Percentiles rank a stretch among this genome's conserved stretches.
These are phyloP conservation scores for Frankliniella fusca DNA, from an alignment of 2,888 invertebrate species.

Conservation along the genomic window DNA sequence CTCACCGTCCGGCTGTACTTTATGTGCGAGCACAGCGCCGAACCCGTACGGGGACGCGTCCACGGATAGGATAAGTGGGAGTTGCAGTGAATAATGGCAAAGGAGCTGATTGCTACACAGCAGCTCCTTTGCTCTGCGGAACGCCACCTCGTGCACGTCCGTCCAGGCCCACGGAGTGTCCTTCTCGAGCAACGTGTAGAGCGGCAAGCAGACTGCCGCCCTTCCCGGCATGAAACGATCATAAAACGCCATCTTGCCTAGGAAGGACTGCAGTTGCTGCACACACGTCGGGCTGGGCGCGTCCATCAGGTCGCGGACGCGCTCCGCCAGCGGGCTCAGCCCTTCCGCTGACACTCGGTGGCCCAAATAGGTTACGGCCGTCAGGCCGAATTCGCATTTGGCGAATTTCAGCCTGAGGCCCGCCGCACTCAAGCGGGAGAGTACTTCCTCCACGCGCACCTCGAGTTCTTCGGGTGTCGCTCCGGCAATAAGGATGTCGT, in stretches of 20 bases:
- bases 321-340: neutral
- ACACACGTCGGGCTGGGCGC: neutral
- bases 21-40: slow-evolving; percentile 42
- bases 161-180: slow-evolving; percentile 36
- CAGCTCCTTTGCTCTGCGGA: slow-evolving; percentile 38
- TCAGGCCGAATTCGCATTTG: neutral
- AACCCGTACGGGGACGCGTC: slow-evolving; percentile 40
- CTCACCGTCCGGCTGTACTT: slow-evolving; percentile 40
- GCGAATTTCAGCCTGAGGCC: too few relatives aligned
- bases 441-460: too few relatives aligned
- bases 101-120: slow-evolving; percentile 34
- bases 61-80: slow-evolving; percentile 35
- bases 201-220: neutral
- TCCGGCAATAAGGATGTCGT: too few relatives aligned
- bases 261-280: neutral
- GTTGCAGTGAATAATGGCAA: slow-evolving; percentile 34
- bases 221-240: neutral
- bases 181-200: neutral
- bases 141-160: slow-evolving; percentile 38
- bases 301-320: neutral
- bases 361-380: neutral
- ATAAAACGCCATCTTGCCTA: neutral
- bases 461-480: too few relatives aligned
- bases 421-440: too few relatives aligned
- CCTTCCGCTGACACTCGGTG: neutral